A percentile compares a stretch with the other conserved stretches of the same genome.
Conservation (phyloP, 2,797 vertebrate genomes). For the Clarias platycephalus region DNA sequence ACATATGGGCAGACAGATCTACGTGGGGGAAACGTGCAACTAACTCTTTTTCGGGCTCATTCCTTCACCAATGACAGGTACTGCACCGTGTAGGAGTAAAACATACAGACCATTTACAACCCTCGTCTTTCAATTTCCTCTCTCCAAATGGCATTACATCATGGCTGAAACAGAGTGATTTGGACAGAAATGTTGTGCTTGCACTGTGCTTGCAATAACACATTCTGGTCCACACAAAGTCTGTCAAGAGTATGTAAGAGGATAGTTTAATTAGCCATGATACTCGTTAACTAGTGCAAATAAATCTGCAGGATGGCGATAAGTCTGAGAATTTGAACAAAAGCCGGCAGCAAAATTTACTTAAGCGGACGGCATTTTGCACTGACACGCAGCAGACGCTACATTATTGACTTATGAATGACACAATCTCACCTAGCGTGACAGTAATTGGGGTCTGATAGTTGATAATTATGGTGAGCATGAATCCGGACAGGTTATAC, state of each 20-base stretch:
- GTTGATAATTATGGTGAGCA: background rate
- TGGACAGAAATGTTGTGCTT: conserved; percentile 28
- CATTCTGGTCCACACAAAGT: background rate
- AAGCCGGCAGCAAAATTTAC: background rate
- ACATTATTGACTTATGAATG: conserved; percentile 16
- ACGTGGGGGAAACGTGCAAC: background rate
- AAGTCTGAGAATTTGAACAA: background rate
- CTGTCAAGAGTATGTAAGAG: background rate
- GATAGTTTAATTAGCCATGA: background rate
- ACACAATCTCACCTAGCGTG: conserved; percentile 22
- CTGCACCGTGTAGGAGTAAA: conserved; percentile 20
- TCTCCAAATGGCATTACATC: conserved; percentile 37
- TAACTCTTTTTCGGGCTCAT: background rate
- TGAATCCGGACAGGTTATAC: conserved; percentile 8
- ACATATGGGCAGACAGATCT: conserved; percentile 21
- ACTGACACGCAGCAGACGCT: background rate
- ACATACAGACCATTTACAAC: conserved; percentile 34
- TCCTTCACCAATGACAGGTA: conserved; percentile 7
- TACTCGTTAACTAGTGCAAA: conserved; percentile 9
- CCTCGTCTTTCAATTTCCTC: conserved; percentile 7
- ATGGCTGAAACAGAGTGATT: conserved; percentile 26
- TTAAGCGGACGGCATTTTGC: background rate
- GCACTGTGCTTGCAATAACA: conserved; percentile 38
- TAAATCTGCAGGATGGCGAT: background rate
- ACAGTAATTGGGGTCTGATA: conserved; percentile 13